These are phyloP conservation scores for Trissolcus japonicus DNA, from an alignment of 2,888 invertebrate species.

Conservation along the genomic window DNA sequence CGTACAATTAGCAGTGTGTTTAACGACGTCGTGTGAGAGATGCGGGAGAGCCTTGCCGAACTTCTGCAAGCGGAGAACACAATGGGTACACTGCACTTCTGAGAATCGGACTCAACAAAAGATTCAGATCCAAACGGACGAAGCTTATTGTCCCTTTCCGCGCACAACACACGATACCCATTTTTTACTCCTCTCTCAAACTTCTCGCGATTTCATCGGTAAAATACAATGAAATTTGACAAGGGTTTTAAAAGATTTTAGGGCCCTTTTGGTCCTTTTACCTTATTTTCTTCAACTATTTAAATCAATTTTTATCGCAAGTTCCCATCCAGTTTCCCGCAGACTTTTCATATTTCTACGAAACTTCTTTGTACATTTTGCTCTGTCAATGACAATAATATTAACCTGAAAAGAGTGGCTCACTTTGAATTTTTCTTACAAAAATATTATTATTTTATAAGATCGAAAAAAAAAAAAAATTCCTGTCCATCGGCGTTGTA, in stretches of 20 bases:
- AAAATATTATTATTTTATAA: neutral
- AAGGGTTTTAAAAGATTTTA: neutral
- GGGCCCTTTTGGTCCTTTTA: no score
- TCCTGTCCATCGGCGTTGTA: neutral
- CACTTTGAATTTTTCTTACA: no score
- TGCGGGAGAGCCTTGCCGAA: constrained; percentile 24
- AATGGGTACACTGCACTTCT: constrained; percentile 29
- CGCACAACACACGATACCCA: neutral
- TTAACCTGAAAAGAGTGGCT: no score
- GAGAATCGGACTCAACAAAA: constrained; percentile 44
- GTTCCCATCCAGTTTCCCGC: no score
- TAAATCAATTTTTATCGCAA: no score
- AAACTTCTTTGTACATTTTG: neutral
- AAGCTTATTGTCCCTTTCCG: constrained; percentile 19
- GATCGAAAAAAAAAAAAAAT: neutral
- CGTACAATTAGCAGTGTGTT: constrained; percentile 45
- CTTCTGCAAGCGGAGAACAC: constrained; percentile 19
- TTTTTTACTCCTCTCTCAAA: neutral
- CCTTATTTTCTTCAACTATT: no score
- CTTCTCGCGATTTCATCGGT: neutral
- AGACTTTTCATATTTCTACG: neutral
- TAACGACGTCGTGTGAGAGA: constrained; percentile 43
- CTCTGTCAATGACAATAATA: no score
- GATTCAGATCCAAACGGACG: constrained; percentile 3
- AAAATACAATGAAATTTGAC: neutral